Conservation (phyloP, 2,888 invertebrate genomes). For the Caradrina clavipalpis region DNA sequence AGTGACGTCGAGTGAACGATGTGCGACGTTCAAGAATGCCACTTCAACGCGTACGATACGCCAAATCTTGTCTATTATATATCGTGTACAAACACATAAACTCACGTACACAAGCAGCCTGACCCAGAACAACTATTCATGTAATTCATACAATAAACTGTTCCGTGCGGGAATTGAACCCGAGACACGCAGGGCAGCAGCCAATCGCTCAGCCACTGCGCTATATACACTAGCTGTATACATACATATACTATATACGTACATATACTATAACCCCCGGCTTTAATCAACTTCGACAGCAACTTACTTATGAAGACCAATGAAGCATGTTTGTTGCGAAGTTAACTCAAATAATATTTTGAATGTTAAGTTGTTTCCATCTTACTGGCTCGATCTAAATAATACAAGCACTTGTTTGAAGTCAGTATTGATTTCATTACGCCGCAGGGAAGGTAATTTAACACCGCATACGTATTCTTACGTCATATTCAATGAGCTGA, state of each 20-base stretch:
- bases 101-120: no score
- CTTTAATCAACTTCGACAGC: background rate
- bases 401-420: slow-evolving; percentile 28
- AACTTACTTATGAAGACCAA: background rate
- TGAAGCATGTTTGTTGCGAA: background rate
- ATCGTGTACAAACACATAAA: no score
- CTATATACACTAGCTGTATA: no score
- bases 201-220: no score
- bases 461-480: background rate
- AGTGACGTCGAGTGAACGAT: background rate
- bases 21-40: no score
- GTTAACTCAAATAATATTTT: background rate
- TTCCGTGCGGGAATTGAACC: no score
- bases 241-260: no score
- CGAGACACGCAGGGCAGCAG: no score
- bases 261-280: background rate
- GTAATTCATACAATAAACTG: no score
- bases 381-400: slow-evolving; percentile 13
- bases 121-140: no score
- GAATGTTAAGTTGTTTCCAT: slow-evolving; percentile 16
- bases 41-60: no score
- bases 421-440: slow-evolving; percentile 12
- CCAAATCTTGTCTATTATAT: background rate
- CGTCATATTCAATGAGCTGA: slow-evolving; percentile 33
- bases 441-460: slow-evolving; percentile 3